Evolutionary conservation across 23 tunicate genomes (phyloP).

Genomic region (Trididemnum clinides): DNA sequence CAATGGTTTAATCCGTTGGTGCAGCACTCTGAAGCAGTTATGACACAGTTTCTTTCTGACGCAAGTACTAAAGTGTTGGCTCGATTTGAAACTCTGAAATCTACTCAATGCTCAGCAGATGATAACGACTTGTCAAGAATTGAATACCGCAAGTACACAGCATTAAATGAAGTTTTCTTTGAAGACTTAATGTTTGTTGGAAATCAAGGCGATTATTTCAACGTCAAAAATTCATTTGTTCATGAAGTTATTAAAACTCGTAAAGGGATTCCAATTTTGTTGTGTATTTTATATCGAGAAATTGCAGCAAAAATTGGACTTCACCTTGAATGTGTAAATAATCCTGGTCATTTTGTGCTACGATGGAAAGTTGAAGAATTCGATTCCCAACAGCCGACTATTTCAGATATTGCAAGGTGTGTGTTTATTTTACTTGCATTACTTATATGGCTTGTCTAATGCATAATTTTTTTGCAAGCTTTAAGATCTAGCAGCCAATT

Average conservation of each 20-base stretch:
- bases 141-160: not conserved
- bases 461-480: too few species aligned
- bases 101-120: not conserved
- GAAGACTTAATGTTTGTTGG: conserved; percentile 12
- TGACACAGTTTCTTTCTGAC: not conserved
- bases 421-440: too few species aligned
- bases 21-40: not conserved
- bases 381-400: not conserved
- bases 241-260: conserved; percentile 29
- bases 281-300: conserved; percentile 30
- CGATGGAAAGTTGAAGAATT: conserved; percentile 9
- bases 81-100: not conserved
- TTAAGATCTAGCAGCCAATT: too few species aligned
- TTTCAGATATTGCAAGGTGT: conserved; percentile 14
- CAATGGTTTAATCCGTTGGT: conserved; percentile 13
- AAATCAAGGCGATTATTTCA: conserved; percentile 26
- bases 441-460: too few species aligned
- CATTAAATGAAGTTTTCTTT: conserved; percentile 19
- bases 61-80: not conserved
- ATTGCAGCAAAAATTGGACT: conserved; percentile 31
- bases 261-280: conserved; percentile 38
- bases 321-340: conserved; percentile 21
- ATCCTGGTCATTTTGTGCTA: conserved; percentile 22
- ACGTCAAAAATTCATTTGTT: conserved; percentile 42
- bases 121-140: not conserved